These are phyloP conservation scores for Gnathonemus echidnorhynchus DNA, from an alignment of 2,113 vertebrate species.

Conservation along the genomic window DNA sequence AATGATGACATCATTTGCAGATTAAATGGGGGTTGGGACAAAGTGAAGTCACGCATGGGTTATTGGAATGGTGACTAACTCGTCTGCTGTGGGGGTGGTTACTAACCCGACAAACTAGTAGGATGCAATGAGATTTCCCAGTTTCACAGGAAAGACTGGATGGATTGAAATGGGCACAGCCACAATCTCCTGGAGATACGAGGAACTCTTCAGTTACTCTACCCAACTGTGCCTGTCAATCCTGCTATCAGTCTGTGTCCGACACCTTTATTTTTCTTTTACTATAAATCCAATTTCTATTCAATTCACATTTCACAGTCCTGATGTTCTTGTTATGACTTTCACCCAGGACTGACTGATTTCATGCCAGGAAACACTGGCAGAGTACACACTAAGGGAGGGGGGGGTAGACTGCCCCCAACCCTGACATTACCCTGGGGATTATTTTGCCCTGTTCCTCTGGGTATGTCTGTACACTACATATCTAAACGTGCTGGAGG, in stretches of 20 bases:
- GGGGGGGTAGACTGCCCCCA: too few relatives aligned
- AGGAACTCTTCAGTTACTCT: background rate
- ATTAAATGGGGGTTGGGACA: background rate
- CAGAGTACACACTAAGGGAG: background rate
- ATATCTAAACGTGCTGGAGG: too few relatives aligned
- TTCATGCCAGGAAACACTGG: background rate
- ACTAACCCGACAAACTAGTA: background rate
- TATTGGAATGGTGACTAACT: background rate
- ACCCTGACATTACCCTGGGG: too few relatives aligned
- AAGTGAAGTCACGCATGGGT: background rate
- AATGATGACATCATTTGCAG: background rate
- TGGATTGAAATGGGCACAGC: background rate
- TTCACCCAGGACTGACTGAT: background rate
- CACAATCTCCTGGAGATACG: background rate
- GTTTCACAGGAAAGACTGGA: background rate
- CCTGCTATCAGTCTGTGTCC: background rate
- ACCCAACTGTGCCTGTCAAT: background rate
- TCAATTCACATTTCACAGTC: background rate
- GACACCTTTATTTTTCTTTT: background rate
- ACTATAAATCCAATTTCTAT: conserved; percentile 1
- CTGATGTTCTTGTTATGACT: background rate
- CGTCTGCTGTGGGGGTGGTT: background rate
- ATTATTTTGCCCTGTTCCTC: too few relatives aligned
- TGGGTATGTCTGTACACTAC: too few relatives aligned
- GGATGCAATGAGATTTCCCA: background rate